Evolutionary conservation across 2,113 vertebrate species (phyloP), one percentile per base, ranked within the genome.

Genomic region (Lethenteron reissneri): DNA sequence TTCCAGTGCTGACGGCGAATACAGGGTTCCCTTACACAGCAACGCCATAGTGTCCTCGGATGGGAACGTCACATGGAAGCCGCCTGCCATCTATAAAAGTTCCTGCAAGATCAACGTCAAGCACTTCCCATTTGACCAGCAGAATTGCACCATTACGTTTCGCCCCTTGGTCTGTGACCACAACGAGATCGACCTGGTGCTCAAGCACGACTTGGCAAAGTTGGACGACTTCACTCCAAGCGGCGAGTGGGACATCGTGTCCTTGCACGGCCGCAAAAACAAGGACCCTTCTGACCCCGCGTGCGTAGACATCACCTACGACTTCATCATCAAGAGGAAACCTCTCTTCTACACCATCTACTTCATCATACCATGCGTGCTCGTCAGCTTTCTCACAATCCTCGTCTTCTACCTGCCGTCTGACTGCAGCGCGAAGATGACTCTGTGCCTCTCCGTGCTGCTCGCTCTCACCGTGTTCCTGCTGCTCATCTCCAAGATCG

Each of bases 291-390:
- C 78, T 60, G 92, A 97, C 72, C 84, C 87, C 57, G 87, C 77
- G 56, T 99, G 96, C 0, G 87, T 97, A 0, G 94, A 99, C 56
- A 81, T 99, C 75, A 96, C 90, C 0, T 99, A 96, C 0, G 90
- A 97, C 78, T 96, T 99, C 74, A 85, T 96, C 72, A 92, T 99
- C 78, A 86, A 84, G 75, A 81, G 94, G 72, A 97, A 97, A 75
- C 94, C 92, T 0, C 86, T 99, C 17, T 99, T 99, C 79, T 99
- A 99, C 75, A 99, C 92, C 75, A 94, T 99, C 74, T 94, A 99
- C 76, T 85, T 99, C 71, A 95, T 99, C 10, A 87, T 95, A 60
- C 94, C 94, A 8, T 97, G 92, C 2, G 82, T 99, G 73, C 81
- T 99, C 72, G 97, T 97, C 78, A 97, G 92, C 12, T 97, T 88